phyloP scores from a whole-genome alignment of 2,797 vertebrate genomes.

The Sebastes iracundus region DNA sequence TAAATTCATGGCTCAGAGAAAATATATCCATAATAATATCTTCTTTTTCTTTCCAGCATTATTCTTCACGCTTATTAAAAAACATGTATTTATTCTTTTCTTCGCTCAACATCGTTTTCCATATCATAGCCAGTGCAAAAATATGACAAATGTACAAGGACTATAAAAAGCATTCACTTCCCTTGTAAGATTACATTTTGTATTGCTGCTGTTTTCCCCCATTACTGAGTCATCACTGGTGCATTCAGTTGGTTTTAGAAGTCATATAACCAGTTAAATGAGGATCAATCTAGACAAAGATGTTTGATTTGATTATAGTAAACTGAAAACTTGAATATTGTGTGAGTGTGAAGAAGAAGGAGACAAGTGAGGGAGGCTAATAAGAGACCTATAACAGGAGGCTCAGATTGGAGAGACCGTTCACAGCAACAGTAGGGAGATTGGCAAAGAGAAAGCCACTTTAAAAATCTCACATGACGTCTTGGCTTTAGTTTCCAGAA shows the following conservation, averaged over 20 bases:
- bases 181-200: too few species aligned
- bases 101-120: too few species aligned
- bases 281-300: too few species aligned
- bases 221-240: neutral
- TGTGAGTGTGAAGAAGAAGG: neutral
- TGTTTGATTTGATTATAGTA: neutral
- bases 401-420: neutral
- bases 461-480: neutral
- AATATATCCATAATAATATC: neutral
- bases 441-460: neutral
- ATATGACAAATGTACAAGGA: too few species aligned
- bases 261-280: too few species aligned
- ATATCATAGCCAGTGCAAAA: too few species aligned
- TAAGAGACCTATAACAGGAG: neutral
- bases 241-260: neutral
- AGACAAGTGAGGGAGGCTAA: neutral
- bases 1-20: neutral
- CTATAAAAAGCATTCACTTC: too few species aligned
- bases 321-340: neutral
- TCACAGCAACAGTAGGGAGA: neutral
- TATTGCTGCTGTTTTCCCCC: too few species aligned
- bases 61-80: neutral
- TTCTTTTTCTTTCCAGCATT: neutral
- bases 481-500: neutral
- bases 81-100: too few species aligned